These are phyloP conservation scores for Lucifuga dentata DNA, from an alignment of 2,113 vertebrate species.

Conservation along the genomic window DNA sequence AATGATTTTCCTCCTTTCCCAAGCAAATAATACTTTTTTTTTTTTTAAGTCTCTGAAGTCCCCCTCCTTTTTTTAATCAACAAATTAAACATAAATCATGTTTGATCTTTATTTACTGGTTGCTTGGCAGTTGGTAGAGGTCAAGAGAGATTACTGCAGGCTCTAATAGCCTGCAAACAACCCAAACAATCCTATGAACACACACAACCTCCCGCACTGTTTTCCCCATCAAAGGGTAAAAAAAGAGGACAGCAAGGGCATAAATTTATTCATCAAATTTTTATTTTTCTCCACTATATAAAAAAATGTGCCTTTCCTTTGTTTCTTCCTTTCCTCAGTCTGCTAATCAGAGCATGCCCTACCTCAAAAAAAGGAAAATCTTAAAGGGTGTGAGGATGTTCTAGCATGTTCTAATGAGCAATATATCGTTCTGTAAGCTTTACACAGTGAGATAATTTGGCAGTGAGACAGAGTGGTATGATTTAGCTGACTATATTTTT, in stretches of 20 bases:
- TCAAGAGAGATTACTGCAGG: slow-evolving; percentile 78
- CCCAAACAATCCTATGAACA: slow-evolving; percentile 50
- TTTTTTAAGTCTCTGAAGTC: slow-evolving; percentile 60
- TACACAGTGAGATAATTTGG: slow-evolving; percentile 78
- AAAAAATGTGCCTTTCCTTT: not conserved
- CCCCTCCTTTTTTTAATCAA: slow-evolving; percentile 81
- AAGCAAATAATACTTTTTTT: slow-evolving; percentile 80
- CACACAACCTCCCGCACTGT: not conserved
- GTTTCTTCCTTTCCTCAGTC: not conserved
- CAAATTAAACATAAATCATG: slow-evolving; percentile 86
- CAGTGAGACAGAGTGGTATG: slow-evolving; percentile 65
- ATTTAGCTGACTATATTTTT: slow-evolving; percentile 78
- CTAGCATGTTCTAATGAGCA: slow-evolving; percentile 60
- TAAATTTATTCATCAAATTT: slow-evolving; percentile 18
- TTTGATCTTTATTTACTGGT: slow-evolving; percentile 84
- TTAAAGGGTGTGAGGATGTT: slow-evolving; percentile 38
- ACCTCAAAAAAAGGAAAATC: not conserved
- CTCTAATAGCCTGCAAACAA: slow-evolving; percentile 63
- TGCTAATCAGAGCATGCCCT: not conserved
- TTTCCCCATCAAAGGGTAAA: slow-evolving; percentile 15
- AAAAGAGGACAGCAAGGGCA: slow-evolving; percentile 14
- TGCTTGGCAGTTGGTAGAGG: slow-evolving; percentile 79
- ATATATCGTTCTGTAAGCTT: slow-evolving; percentile 63
- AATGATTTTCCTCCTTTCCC: slow-evolving; percentile 79
- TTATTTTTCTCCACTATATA: slow-evolving; percentile 5